Evolutionary conservation across 92 coral and sea anemone species (phyloP).

Genomic region (Heliopora coerulea): DNA sequence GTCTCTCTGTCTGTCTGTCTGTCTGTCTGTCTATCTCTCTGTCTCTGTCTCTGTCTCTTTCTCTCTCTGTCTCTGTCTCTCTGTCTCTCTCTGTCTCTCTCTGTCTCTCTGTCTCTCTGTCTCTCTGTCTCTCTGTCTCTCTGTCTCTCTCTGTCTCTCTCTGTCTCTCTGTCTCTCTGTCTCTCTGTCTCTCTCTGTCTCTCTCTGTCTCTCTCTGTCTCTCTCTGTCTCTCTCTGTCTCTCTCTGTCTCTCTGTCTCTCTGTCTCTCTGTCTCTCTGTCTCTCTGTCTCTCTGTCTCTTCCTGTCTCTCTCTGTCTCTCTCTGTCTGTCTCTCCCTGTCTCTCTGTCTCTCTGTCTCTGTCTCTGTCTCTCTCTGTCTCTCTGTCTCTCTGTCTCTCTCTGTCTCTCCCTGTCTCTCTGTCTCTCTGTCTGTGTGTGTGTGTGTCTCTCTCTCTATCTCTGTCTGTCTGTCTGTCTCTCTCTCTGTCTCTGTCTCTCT

Average conservation of each 20-base stretch:
- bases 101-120: neutral
- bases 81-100: constrained; percentile 1
- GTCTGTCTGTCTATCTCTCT: constrained; percentile 1
- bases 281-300: neutral
- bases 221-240: constrained; percentile 1
- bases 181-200: neutral
- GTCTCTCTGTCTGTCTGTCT: constrained; percentile 2
- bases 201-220: neutral
- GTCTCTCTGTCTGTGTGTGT: too few species aligned
- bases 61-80: neutral
- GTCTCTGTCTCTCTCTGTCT: neutral
- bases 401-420: neutral
- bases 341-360: neutral
- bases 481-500: too few species aligned
- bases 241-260: neutral
- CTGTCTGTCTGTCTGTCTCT: too few species aligned
- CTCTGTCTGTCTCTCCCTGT: neutral
- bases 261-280: neutral
- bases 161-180: neutral
- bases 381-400: neutral
- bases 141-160: neutral
- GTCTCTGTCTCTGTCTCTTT: neutral
- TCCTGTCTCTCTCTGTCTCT: neutral
- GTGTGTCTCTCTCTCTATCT: too few species aligned
- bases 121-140: neutral